These are phyloP conservation scores for Ditula angustiorana DNA, from an alignment of 2,888 invertebrate species.

Conservation along the genomic window DNA sequence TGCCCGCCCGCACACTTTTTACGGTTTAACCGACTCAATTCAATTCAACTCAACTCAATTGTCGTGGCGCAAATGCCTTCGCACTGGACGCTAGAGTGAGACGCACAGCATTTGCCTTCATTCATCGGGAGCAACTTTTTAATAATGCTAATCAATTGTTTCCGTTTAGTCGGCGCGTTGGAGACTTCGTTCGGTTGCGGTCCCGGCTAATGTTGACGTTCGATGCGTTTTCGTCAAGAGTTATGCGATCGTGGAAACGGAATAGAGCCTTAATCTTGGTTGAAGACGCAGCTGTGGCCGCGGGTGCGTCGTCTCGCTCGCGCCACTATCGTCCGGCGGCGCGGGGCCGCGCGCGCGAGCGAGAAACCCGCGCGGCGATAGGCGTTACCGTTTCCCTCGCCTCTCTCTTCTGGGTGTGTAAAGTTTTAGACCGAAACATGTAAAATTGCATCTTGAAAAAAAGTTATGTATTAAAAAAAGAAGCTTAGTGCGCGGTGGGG, in stretches of 20 bases:
- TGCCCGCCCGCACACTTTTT: slow-evolving; percentile 83
- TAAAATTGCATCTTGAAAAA: slow-evolving; percentile 86
- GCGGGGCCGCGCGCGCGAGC: slow-evolving; percentile 58
- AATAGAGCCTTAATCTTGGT: slow-evolving; percentile 82
- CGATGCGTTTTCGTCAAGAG: slow-evolving; percentile 69
- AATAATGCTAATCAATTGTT: slow-evolving; percentile 49
- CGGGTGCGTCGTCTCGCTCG: slow-evolving; percentile 73
- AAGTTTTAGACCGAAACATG: slow-evolving; percentile 86
- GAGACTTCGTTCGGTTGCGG: slow-evolving; percentile 45
- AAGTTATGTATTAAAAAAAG: slow-evolving; percentile 86
- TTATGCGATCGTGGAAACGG: slow-evolving; percentile 71
- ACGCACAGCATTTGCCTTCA: slow-evolving; percentile 71
- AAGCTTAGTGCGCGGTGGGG: slow-evolving; percentile 83
- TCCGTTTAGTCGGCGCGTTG: slow-evolving; percentile 15
- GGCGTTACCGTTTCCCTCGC: slow-evolving; percentile 77
- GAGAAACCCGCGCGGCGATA: slow-evolving; percentile 74
- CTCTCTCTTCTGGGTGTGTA: slow-evolving; percentile 81
- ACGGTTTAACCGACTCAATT: slow-evolving; percentile 84
- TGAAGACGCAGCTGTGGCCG: slow-evolving; percentile 75
- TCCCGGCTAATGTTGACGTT: slow-evolving; percentile 55
- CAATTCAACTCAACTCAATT: slow-evolving; percentile 86
- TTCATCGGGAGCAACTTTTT: slow-evolving; percentile 59
- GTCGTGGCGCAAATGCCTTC: slow-evolving; percentile 83
- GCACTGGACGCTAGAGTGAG: slow-evolving; percentile 83
- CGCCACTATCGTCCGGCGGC: slow-evolving; percentile 79